These are phyloP conservation scores for Vireo altiloquus DNA, from an alignment of 2,113 vertebrate genomes.

Conservation along the genomic window DNA sequence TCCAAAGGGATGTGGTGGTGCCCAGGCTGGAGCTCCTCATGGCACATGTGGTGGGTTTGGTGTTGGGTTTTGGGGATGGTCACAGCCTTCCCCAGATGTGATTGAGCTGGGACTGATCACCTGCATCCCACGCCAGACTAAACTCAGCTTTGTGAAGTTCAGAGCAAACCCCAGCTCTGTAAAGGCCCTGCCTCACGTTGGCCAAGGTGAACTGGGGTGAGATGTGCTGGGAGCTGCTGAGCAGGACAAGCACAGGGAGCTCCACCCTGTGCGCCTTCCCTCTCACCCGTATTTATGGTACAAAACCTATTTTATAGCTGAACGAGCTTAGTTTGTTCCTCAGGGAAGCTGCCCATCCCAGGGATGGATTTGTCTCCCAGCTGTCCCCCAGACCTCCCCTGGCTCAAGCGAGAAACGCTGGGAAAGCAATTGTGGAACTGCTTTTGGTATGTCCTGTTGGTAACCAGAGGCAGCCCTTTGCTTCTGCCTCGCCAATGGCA, in stretches of 20 bases:
- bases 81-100: fast-evolving
- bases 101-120: fast-evolving
- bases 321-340: neutral
- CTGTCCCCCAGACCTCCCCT: neutral
- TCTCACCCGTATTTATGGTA: fast-evolving
- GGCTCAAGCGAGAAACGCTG: neutral
- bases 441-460: neutral
- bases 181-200: neutral
- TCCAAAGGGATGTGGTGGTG: fast-evolving
- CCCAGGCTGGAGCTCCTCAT: fast-evolving
- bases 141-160: fast-evolving
- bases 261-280: neutral
- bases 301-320: neutral
- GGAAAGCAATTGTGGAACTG: neutral
- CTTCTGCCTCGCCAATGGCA: constrained; percentile 4
- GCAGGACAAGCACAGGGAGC: neutral
- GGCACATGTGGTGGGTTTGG: neutral
- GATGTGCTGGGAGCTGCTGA: neutral
- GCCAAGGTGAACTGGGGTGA: fast-evolving
- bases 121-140: fast-evolving
- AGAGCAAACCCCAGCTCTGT: neutral
- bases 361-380: constrained; percentile 35
- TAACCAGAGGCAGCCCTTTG: constrained; percentile 5
- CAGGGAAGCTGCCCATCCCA: neutral
- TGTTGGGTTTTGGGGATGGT: fast-evolving